Base-by-base conservation (phyloP, 23 tunicate species). In the Styela clava region DNA sequence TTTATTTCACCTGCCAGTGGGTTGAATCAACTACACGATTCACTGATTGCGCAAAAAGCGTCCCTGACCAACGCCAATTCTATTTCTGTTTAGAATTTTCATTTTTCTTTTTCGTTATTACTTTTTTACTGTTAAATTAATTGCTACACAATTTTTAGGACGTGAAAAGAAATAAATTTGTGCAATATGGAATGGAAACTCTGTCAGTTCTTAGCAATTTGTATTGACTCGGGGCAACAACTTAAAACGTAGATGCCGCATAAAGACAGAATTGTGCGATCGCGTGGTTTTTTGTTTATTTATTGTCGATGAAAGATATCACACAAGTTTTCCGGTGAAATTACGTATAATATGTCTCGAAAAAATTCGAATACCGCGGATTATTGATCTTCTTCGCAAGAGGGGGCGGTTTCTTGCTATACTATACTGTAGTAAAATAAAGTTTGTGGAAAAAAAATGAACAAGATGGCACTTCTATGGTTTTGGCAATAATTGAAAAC, bases 131-230 rank as follows among this genome's bases (percentile, higher is more conserved):
- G 12, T 44, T 44, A 71, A 71, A 19, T 71, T 71, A 71, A 71
- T 71, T 71, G 77, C 77, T 71, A 32, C 35, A 71, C 37, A 71
- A 71, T 71, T 71, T 71, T 71, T 71, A 71, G 77, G 56, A 35
- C 77, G 35, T 71, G 16, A 3, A n/a, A n/a, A 34, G 77, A 35
- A 71, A 71, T 71, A 71, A 71, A 71, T 71, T 71, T 71, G 77
- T 71, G 77, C 77, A 71, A 71, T 71, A 71, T 44, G 56, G 12
- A 44, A 44, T 5, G n/a, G n/a, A n/a, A n/a, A n/a, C n/a, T n/a
- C n/a, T n/a, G n/a, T n/a, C n/a, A n/a, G n/a, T n/a, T n/a, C n/a
- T n/a, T n/a, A n/a, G n/a, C n/a, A n/a, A n/a, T n/a, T n/a, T n/a
- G n/a, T n/a, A n/a, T n/a, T n/a, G n/a, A n/a, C n/a, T n/a, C n/a